Percentiles rank a stretch among this genome's conserved stretches.
Evolutionary conservation across 2,888 invertebrate genomes (phyloP).

Genomic region (Oasisia sp.): DNA sequence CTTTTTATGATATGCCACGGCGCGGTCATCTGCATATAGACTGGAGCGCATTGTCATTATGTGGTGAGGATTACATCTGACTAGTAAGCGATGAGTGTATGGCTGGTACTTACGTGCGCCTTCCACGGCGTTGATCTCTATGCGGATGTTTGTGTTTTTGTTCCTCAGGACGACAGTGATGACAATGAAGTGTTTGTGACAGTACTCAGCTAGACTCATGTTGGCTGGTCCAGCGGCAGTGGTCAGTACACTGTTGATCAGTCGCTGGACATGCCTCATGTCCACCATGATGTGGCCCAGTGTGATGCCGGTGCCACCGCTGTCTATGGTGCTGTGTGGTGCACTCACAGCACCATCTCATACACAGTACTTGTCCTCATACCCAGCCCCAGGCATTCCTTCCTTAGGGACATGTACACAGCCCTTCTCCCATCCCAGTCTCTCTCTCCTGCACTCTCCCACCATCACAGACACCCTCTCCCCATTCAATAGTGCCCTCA

Average conservation of each 20-base stretch:
- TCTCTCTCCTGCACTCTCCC: neutral
- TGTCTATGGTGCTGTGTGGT: neutral
- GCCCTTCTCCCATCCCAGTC: neutral
- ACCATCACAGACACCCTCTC: neutral
- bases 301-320: neutral
- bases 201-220: neutral
- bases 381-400: neutral
- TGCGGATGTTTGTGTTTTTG: slow-evolving; percentile 12
- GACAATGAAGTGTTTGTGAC: slow-evolving; percentile 10
- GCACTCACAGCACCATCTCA: neutral
- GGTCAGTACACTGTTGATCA: neutral
- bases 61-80: neutral
- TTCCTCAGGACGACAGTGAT: slow-evolving; percentile 5
- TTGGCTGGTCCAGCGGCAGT: slow-evolving; percentile 4
- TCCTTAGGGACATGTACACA: neutral
- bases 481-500: neutral
- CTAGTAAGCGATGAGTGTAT: neutral
- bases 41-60: neutral
- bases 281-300: neutral
- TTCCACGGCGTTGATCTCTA: neutral
- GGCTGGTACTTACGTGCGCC: slow-evolving; percentile 4
- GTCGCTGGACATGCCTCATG: slow-evolving; percentile 17
- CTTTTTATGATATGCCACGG: neutral
- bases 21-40: neutral
- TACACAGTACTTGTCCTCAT: neutral